Conservation (phyloP, 1,140 invertebrate species). For the Hetaerina americana region DNA sequence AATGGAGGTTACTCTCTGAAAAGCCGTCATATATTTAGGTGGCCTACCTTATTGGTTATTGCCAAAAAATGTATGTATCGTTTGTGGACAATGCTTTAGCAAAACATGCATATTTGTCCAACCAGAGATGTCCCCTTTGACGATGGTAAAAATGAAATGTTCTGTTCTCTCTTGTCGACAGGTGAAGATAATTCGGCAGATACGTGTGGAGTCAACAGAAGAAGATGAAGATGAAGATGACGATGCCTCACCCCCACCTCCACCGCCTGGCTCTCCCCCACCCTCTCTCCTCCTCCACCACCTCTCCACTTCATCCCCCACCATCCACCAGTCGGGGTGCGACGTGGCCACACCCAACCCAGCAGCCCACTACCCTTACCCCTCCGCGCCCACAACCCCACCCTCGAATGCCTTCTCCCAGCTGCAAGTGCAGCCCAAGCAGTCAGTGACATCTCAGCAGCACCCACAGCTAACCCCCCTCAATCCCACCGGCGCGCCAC, state of each 20-base stretch:
- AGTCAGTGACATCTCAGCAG: no score
- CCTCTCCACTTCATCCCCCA: not conserved
- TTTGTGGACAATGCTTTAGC: no score
- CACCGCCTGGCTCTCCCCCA: not conserved
- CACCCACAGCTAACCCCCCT: no score
- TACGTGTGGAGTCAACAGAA: not conserved
- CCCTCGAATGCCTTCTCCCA: not conserved
- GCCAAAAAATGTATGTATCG: no score
- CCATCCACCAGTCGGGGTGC: no score
- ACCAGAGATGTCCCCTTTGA: no score
- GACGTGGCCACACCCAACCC: not conserved
- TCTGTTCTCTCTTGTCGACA: not conserved
- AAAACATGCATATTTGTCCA: no score
- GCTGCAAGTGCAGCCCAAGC: not conserved
- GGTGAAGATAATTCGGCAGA: not conserved
- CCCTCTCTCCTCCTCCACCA: not conserved
- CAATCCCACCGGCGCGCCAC: no score
- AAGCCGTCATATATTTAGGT: no score
- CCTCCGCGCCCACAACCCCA: not conserved
- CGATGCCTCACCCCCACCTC: not conserved
- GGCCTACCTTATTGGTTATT: no score
- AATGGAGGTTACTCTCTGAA: no score
- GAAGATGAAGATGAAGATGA: not conserved
- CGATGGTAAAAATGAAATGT: no score
- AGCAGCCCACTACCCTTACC: not conserved